Evolutionary conservation across 2,888 invertebrate species (phyloP), one percentile per base, ranked within the genome.

Genomic region (Julus scandinavius): DNA sequence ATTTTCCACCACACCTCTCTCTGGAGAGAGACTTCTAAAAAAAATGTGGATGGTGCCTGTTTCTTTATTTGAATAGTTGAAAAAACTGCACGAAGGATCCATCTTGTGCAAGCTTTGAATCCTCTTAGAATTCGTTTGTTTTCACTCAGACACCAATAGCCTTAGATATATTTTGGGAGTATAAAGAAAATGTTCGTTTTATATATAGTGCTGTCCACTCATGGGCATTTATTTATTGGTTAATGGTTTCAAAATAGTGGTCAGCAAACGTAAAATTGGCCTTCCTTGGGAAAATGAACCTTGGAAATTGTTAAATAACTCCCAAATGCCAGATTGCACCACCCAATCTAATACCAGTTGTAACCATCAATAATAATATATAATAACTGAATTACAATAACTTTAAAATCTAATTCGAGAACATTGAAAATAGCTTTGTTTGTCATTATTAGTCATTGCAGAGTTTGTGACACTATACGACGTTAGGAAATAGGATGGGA

Each of bases 61-160:
- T 63, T 63, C 63, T 63, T 54, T 63, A 63, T 63, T 63, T 63
- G 63, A 63, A 63, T 63, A 63, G 63, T 63, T 63, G 63, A 63
- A 63, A 63, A 45, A 63, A 63, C 0, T 63, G 63, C 7, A 63
- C 63, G n/a, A 63, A 63, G 17, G 63, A n/a, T 63, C 63, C 17
- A n/a, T n/a, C 63, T 63, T 63, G 63, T 17, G 63, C 20, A 20
- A 17, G 63, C 63, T n/a, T 63, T 17, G 63, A n/a, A 63, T 63
- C n/a, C 63, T n/a, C 63, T 63, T 63, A n/a, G n/a, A 20, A 63
- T 63, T 63, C 63, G 63, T 63, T 63, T 63, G 63, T 63, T 63
- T 63, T 63, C 63, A n/a, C n/a, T 63, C n/a, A 3, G 6, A 6
- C 63, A n/a, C 20, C 63, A 20, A 63, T 63, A 63, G 63, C 6